Conservation (phyloP, 2,888 invertebrate genomes). For the Hartigia nigra region DNA sequence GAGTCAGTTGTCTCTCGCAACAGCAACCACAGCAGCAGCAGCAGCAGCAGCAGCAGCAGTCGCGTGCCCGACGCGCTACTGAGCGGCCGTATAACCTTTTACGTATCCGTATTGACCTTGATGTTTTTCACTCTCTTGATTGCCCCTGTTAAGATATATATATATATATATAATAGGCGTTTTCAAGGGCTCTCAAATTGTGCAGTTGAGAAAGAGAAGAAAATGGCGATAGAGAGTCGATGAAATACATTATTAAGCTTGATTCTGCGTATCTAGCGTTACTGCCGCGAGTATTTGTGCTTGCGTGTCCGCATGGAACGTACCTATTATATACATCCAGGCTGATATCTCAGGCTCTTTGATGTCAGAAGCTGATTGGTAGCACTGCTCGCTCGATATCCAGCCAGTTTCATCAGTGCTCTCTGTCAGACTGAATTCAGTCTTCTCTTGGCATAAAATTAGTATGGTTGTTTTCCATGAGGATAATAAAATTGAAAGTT, state of each 20-base stretch:
- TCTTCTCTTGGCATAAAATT: background rate
- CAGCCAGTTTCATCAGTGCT: background rate
- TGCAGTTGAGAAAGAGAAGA: constrained; percentile 18
- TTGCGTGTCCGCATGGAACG: background rate
- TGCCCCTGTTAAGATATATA: background rate
- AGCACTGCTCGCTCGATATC: background rate
- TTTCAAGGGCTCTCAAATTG: constrained; percentile 22
- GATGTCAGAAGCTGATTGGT: background rate
- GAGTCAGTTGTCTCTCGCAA: constrained; percentile 30
- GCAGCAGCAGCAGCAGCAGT: too few species aligned
- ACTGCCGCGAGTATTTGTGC: background rate
- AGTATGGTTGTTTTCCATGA: background rate
- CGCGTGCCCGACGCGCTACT: constrained; percentile 50
- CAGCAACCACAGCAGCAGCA: too few species aligned
- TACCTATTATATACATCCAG: background rate
- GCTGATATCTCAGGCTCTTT: background rate
- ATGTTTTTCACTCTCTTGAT: background rate
- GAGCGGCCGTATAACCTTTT: constrained; percentile 56
- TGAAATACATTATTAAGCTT: constrained; percentile 10
- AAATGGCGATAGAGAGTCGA: constrained; percentile 21
- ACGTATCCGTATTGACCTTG: too few species aligned
- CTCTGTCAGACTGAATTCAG: background rate
- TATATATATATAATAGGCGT: background rate
- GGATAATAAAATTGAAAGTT: background rate
- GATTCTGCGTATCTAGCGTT: background rate